phyloP scores from a whole-genome alignment of 2,888 invertebrate genomes.

The Electrophaes corylata region DNA sequence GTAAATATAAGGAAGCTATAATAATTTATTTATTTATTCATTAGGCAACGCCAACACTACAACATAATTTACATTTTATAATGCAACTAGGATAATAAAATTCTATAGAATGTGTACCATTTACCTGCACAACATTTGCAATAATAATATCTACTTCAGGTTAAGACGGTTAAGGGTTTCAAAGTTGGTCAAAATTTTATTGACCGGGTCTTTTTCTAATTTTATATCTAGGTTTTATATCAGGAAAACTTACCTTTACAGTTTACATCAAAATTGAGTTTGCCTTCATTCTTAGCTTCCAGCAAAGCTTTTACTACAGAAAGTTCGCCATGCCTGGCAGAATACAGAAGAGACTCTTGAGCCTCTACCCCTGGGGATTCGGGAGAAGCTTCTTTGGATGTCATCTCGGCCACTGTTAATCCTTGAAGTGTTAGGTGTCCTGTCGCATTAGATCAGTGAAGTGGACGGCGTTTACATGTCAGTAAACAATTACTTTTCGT shows the following conservation, averaged over 20 bases:
- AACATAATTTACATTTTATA: no score
- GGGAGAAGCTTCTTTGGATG: constrained; percentile 51
- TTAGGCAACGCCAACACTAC: no score
- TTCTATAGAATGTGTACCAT: no score
- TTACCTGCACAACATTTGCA: no score
- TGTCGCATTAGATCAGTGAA: constrained; percentile 7
- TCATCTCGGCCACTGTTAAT: constrained; percentile 40
- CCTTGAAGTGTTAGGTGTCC: constrained; percentile 16
- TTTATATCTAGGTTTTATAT: background rate
- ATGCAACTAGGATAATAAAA: no score
- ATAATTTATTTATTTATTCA: no score
- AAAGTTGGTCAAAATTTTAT: no score
- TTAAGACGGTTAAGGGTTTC: no score
- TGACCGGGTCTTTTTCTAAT: no score
- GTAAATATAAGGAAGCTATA: no score
- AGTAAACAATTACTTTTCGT: constrained; percentile 20
- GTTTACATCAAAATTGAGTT: constrained; percentile 84
- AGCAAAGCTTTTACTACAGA: constrained; percentile 82
- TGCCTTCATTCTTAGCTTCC: constrained; percentile 75
- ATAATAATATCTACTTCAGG: no score
- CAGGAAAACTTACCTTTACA: constrained; percentile 83
- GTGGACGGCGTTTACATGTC: constrained; percentile 23
- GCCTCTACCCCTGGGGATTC: constrained; percentile 61
- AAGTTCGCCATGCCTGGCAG: constrained; percentile 86
- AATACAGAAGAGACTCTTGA: constrained; percentile 85